A percentile compares a stretch with the other conserved stretches of the same genome.
phyloP scores from a whole-genome alignment of 2,888 invertebrate species.

The Cordilura impudica region DNA sequence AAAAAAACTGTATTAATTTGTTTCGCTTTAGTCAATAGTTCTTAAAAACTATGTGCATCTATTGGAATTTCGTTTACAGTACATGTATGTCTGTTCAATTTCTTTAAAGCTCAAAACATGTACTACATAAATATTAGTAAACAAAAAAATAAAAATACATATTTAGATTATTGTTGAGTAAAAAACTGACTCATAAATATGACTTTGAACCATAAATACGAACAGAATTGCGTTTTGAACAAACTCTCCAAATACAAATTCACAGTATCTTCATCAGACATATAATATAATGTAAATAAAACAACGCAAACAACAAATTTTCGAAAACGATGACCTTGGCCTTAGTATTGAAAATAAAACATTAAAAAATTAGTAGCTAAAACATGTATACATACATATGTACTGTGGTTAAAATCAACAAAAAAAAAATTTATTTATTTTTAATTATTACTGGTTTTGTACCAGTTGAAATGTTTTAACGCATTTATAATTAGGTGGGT shows the following conservation, averaged over 20 bases:
- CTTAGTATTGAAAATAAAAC: constrained; percentile 46
- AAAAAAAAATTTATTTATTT: no score
- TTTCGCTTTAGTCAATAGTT: no score
- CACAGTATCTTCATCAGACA: constrained; percentile 17
- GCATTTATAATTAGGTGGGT: no score
- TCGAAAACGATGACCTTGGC: constrained; percentile 54
- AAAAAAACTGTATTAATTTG: no score
- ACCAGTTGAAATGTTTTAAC: no score
- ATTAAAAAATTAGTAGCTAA: background rate
- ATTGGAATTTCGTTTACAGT: no score
- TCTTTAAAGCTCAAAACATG: constrained; percentile 30
- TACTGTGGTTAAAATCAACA: no score
- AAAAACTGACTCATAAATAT: constrained; percentile 15
- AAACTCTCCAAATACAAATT: constrained; percentile 12
- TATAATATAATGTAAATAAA: background rate
- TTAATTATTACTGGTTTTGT: no score
- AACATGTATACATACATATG: no score
- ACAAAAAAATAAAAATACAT: background rate
- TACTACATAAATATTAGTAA: no score
- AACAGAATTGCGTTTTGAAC: background rate
- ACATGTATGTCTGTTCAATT: no score
- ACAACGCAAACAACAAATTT: background rate
- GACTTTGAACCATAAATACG: constrained; percentile 11
- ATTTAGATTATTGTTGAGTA: background rate
- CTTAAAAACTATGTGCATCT: no score